Percentiles rank a stretch among this genome's conserved stretches.
These are phyloP conservation scores for Charadrius vociferus DNA, from an alignment of 2,113 vertebrate species.

Conservation along the genomic window DNA sequence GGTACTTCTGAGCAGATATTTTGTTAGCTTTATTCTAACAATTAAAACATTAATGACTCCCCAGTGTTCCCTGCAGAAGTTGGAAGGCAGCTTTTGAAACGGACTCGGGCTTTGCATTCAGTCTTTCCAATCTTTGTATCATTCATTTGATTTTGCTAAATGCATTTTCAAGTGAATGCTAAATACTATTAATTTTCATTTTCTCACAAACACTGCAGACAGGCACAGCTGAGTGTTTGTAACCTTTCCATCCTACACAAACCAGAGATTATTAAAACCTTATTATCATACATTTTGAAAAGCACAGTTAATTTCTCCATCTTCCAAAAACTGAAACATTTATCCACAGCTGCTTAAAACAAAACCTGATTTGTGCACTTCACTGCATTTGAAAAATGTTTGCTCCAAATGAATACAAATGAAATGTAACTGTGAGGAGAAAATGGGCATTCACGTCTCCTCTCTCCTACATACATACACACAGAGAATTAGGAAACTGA, in stretches of 20 bases:
- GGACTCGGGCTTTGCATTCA: background rate
- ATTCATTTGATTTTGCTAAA: background rate
- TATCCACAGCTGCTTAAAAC: conserved; percentile 23
- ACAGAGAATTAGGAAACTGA: background rate
- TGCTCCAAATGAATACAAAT: background rate
- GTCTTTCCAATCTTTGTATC: background rate
- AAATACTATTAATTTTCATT: background rate
- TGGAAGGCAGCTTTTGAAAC: background rate
- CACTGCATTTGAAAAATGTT: background rate
- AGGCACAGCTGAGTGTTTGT: background rate
- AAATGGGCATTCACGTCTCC: background rate
- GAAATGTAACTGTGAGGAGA: background rate
- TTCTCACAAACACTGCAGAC: background rate
- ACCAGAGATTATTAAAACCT: background rate
- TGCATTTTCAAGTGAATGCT: background rate
- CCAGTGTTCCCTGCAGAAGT: background rate
- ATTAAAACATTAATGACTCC: background rate
- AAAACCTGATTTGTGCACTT: conserved; percentile 23
- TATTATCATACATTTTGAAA: background rate
- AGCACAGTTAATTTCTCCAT: background rate
- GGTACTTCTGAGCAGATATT: background rate
- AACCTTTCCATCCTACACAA: background rate
- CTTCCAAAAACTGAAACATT: background rate
- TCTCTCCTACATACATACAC: background rate
- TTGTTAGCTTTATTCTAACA: background rate